Percentiles rank a stretch among this genome's conserved stretches.
Evolutionary conservation across 2,797 vertebrate species (phyloP).

Genomic region (Sebastes hopkinsi): DNA sequence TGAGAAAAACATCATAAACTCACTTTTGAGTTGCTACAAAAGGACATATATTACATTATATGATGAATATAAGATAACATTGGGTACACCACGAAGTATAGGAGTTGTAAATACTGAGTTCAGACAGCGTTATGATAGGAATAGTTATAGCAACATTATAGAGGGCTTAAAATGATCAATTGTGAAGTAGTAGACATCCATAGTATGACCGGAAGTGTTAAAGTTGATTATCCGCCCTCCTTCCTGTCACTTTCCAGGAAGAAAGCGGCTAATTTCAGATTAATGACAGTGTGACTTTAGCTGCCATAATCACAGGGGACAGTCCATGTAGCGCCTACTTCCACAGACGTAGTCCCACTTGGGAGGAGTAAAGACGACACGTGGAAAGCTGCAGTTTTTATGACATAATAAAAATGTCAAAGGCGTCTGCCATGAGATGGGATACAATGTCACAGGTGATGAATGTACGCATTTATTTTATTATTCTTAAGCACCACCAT

Average conservation of each 20-base stretch:
- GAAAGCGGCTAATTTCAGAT: neutral
- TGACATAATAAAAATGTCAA: neutral
- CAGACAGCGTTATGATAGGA: neutral
- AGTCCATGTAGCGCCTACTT: neutral
- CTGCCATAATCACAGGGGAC: neutral
- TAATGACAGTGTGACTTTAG: neutral
- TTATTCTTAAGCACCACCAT: neutral
- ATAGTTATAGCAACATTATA: neutral
- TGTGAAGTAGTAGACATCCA: neutral
- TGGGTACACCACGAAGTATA: neutral
- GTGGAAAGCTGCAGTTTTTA: neutral
- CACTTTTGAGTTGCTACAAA: neutral
- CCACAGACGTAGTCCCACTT: neutral
- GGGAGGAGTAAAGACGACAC: neutral
- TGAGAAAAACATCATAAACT: neutral
- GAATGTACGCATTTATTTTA: neutral
- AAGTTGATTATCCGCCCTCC: neutral
- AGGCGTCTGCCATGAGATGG: neutral
- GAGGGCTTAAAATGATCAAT: neutral
- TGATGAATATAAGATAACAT: neutral
- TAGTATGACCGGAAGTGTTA: neutral
- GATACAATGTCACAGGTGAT: neutral
- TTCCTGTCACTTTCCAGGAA: neutral
- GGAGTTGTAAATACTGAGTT: neutral
- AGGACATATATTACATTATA: neutral